Evolutionary conservation across 2,797 vertebrate genomes (phyloP), one percentile per base, ranked within the genome.

Genomic region (Labeo calbasu): DNA sequence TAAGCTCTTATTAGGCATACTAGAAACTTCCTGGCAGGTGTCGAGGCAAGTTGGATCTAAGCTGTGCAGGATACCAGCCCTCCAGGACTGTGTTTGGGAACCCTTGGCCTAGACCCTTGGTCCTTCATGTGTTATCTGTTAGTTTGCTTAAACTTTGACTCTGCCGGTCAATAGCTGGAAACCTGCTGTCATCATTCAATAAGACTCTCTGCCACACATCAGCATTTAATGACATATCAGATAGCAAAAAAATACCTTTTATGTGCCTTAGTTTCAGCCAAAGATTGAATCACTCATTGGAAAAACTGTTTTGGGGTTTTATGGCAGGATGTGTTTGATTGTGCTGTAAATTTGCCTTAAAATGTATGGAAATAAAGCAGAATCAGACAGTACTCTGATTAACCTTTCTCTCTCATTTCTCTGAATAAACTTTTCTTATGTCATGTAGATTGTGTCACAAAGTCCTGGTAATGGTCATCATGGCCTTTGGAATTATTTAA

Each of bases 301-400:
- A 81, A 50, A 85, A 85, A 69, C 59, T 61, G 69, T 76, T 76
- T 23, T 8, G 7, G 13, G 36, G 43, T 25, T 40, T 61, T 53
- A 28, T 46, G 11, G 14, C 13, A 69, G 79, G 51, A 83, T 77
- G 40, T 57, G 70, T 77, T 86, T 79, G 82, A 85, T 84, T 86
- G 86, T 84, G 85, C 48, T 88, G 86, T 89, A 86, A 71, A 82
- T 86, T 85, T 86, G 82, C 82, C 55, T 84, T 83, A 66, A 84
- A 75, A 66, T 83, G 25, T 75, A 83, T 59, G 48, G 50, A 88
- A 88, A 88, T 87, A 87, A 88, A 88, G 36, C 77, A 77, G 79
- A 86, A 86, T 69, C 71, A 76, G 65, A 71, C 7, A 63, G 57
- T 50, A 57, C 21, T 57, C 57, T 25, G 5, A 23, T 68, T 51